Base-by-base conservation (phyloP, 1,140 invertebrate species). In the Cherax quadricarinatus region DNA sequence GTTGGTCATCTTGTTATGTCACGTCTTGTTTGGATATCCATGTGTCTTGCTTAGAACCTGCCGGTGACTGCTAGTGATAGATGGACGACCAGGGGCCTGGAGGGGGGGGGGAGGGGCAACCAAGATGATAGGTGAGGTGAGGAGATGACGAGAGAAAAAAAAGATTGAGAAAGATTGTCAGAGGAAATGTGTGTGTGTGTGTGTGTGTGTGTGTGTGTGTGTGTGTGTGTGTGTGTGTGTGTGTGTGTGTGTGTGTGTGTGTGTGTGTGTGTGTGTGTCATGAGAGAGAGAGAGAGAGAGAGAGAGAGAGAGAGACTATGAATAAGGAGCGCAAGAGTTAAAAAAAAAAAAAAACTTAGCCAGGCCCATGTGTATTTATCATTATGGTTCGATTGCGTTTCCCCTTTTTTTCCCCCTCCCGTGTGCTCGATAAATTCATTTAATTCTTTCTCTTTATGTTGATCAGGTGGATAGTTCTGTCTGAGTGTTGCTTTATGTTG, bases 341-440 rank as follows among this genome's bases (percentile, higher is more conserved):
- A 41, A 41, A 41, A 41, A 41, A n/a, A 91, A 51, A 86, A 51
- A 79, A 66, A 91, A 82, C 60, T 5, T n/a, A 87, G 87, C 60
- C 66, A 60, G 75, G 51, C 62, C 89, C 79, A 62, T 86, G 89
- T 91, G 86, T 91, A 70, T 21, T 84, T 91, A 91, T 91, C 89
- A 91, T 91, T 91, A 91, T 70, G 70, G 49, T 91, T 86, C 89
- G 89, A 91, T 91, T 91, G 83, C 89, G 24, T 91, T 48, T 75
- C 73, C 60, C 41, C 73, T 53, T 66, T 75, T 73, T 79, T 91
- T 91, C 79, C 73, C n/a, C 10, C 24, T 5, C 16, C 18, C 62
- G 21, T 79, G 83, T 81, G 82, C 83, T 91, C 83, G 89, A 91
- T 91, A 91, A 91, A 91, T 91, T 91, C 82, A 86, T 91, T 91